Conservation (phyloP, 2,888 invertebrate species). For the Megamerina dolium region DNA sequence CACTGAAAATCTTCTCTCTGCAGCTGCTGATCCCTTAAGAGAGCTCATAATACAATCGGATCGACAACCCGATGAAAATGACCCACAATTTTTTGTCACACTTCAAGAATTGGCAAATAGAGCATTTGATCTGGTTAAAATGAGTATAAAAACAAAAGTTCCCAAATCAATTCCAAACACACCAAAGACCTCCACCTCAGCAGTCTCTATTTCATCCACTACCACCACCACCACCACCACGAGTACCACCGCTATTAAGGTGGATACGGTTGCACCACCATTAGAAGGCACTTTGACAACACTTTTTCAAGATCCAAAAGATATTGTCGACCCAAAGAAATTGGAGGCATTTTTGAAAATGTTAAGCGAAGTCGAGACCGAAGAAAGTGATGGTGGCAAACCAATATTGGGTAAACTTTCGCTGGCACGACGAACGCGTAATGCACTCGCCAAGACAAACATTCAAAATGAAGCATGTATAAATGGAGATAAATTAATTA, state of each 20-base stretch:
- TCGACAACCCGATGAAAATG: slow-evolving; percentile 35
- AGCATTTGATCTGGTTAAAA: slow-evolving; percentile 56
- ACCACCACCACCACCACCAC: slow-evolving; percentile 2
- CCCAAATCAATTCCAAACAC: background rate
- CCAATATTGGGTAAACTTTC: slow-evolving; percentile 64
- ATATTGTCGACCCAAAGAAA: slow-evolving; percentile 47
- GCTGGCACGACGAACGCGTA: slow-evolving; percentile 61
- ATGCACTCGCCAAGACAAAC: slow-evolving; percentile 50
- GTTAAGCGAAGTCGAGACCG: slow-evolving; percentile 47
- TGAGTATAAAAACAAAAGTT: slow-evolving; percentile 36
- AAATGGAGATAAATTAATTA: slow-evolving; percentile 23
- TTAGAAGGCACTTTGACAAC: slow-evolving; percentile 30
- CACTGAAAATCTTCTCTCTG: slow-evolving; percentile 3
- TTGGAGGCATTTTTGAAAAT: slow-evolving; percentile 45
- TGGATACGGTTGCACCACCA: slow-evolving; percentile 25
- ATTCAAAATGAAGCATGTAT: too few relatives aligned
- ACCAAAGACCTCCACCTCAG: background rate
- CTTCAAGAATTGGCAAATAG: slow-evolving; percentile 57
- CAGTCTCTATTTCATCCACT: background rate
- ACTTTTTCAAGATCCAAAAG: slow-evolving; percentile 48
- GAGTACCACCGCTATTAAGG: slow-evolving; percentile 4
- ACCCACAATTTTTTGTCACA: slow-evolving; percentile 47
- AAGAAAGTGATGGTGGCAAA: slow-evolving; percentile 48
- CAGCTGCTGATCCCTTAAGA: slow-evolving; percentile 55
- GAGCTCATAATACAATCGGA: slow-evolving; percentile 59